Evolutionary conservation across 2,113 vertebrate species (phyloP), one percentile per base, ranked within the genome.

Genomic region (Corapipo altera): DNA sequence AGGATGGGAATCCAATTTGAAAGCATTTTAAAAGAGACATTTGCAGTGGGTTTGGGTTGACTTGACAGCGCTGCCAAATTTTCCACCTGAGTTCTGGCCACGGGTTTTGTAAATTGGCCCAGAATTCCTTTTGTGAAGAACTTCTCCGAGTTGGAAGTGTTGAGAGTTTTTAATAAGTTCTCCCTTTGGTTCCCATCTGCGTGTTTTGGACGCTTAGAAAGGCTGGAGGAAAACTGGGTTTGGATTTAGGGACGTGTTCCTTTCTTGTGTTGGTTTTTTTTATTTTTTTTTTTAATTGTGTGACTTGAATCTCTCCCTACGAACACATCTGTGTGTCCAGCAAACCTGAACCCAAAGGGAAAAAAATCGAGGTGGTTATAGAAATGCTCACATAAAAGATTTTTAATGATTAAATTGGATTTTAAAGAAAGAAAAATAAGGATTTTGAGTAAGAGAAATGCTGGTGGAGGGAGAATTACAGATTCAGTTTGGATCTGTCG

Each of bases 41-140:
- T 33, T 11, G 0, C 4, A 19, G 19, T 9, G 69, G 15, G 1
- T 71, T 72, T 35, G 32, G 33, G 4, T 27, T 51, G 48, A 37
- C 20, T 44, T 15, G 5, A 6, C 13, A 4, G 41, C 1, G 26
- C 37, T 15, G 19, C 37, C 77, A 1, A 0, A 15, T 22, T 23
- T 44, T 15, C 62, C 41, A 14, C 21, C 18, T 1, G 3, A 66
- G 21, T 28, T 70, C 76, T 77, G 12, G 48, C 52, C 39, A 0
- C 7, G 8, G 9, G 9, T n/a, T 73, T 73, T 71, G 8, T 55
- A 2, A 35, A 30, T 37, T 67, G 58, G 14, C 6, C 46, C 59
- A 3, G 18, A 20, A 5, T 37, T 37, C 48, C 77, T 39, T 1
- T 1, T 9, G 46, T 20, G 39, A 76, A 61, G 35, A 35, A 26